Conservation (phyloP, 2,113 vertebrate species). For the Otocyon megalotis region DNA sequence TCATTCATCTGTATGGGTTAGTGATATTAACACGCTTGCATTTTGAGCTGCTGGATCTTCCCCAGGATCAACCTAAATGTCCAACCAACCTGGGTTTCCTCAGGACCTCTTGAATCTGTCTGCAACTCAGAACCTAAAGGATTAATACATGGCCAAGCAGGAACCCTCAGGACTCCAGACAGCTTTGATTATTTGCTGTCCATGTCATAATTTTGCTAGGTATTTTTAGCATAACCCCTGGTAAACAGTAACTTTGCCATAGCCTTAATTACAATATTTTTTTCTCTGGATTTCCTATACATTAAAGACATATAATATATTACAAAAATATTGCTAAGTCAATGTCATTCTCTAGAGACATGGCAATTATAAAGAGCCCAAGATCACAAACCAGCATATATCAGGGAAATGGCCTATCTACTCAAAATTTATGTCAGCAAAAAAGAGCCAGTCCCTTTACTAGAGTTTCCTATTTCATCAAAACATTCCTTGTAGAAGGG, state of each 20-base stretch:
- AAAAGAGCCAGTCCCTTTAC: background rate
- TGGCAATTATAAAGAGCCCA: background rate
- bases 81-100: background rate
- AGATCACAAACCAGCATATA: background rate
- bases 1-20: background rate
- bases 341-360: background rate
- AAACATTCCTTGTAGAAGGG: background rate
- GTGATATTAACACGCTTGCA: background rate
- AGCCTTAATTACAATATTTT: background rate
- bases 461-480: background rate
- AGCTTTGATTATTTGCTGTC: constrained; percentile 18
- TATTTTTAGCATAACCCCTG: background rate
- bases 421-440: constrained; percentile 12
- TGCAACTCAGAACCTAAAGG: background rate
- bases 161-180: background rate
- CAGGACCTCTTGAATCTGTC: background rate
- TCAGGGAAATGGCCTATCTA: background rate
- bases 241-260: background rate
- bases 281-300: background rate
- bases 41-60: background rate
- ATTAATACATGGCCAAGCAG: background rate
- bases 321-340: background rate
- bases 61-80: background rate
- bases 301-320: background rate
- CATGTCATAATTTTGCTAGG: background rate